Conservation (phyloP, 2,888 invertebrate genomes). For the Hipparchia sbordonii region DNA sequence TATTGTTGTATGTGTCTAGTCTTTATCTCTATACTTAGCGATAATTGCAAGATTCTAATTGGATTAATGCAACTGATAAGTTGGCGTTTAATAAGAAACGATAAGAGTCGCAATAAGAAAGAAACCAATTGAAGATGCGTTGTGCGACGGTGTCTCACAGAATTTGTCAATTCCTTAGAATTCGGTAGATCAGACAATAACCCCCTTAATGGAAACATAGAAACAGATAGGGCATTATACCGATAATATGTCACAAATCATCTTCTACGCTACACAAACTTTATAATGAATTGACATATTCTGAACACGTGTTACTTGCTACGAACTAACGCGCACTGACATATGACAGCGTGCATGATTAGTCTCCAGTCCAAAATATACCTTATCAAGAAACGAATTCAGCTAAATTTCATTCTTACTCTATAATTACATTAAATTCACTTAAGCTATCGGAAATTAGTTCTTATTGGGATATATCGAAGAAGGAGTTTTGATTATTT, state of each 20-base stretch:
- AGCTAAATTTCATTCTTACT: conserved; percentile 39
- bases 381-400: conserved; percentile 39
- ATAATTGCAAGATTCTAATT: conserved; percentile 30
- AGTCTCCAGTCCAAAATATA: conserved; percentile 38
- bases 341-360: conserved; percentile 44
- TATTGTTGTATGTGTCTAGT: not conserved
- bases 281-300: conserved; percentile 82
- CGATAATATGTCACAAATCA: conserved; percentile 81
- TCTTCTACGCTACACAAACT: conserved; percentile 75
- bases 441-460: conserved; percentile 45
- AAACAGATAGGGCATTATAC: conserved; percentile 75
- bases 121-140: conserved; percentile 63
- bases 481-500: conserved; percentile 43
- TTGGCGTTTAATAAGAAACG: conserved; percentile 34
- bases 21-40: not conserved
- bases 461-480: conserved; percentile 44
- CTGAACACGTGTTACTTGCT: conserved; percentile 71
- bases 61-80: conserved; percentile 3
- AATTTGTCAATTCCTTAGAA: conserved; percentile 76
- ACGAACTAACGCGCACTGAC: conserved; percentile 48
- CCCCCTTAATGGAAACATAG: conserved; percentile 66
- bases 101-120: conserved; percentile 52
- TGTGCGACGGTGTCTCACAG: conserved; percentile 49
- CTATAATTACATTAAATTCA: conserved; percentile 36
- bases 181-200: conserved; percentile 66